phyloP scores from a whole-genome alignment of 2,888 invertebrate genomes.

The Tubiluchus corallicola region DNA sequence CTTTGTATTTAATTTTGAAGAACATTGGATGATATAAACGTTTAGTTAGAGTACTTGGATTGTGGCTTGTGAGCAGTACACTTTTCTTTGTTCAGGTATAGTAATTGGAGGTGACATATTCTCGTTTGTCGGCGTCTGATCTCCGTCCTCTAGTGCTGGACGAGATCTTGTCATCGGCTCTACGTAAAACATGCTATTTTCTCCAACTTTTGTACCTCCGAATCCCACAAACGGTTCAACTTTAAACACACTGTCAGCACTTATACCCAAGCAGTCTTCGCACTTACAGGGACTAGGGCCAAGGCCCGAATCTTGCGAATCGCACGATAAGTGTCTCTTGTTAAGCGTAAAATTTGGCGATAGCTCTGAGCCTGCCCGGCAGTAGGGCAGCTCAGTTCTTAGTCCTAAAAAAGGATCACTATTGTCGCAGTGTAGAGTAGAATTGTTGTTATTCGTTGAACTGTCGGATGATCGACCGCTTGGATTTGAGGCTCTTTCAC shows the following conservation, averaged over 20 bases:
- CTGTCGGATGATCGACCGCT: background rate
- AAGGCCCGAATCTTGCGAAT: background rate
- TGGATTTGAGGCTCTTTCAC: background rate
- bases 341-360: background rate
- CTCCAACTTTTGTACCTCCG: background rate
- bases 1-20: too few species aligned
- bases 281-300: background rate
- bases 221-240: background rate
- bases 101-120: background rate
- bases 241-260: background rate
- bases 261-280: background rate
- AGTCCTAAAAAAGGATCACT: slow-evolving; percentile 1
- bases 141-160: too few species aligned
- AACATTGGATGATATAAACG: background rate
- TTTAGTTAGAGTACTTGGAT: background rate
- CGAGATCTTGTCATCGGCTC: too few species aligned
- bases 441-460: background rate
- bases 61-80: background rate
- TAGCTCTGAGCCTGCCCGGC: background rate
- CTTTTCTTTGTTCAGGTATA: background rate
- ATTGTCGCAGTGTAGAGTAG: background rate
- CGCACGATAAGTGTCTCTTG: background rate
- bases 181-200: slow-evolving; percentile 3
- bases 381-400: background rate
- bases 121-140: background rate